A percentile compares a stretch with the other conserved stretches of the same genome.
phyloP scores from a whole-genome alignment of 2,113 vertebrate species.

The Cyprinodon variegatus region DNA sequence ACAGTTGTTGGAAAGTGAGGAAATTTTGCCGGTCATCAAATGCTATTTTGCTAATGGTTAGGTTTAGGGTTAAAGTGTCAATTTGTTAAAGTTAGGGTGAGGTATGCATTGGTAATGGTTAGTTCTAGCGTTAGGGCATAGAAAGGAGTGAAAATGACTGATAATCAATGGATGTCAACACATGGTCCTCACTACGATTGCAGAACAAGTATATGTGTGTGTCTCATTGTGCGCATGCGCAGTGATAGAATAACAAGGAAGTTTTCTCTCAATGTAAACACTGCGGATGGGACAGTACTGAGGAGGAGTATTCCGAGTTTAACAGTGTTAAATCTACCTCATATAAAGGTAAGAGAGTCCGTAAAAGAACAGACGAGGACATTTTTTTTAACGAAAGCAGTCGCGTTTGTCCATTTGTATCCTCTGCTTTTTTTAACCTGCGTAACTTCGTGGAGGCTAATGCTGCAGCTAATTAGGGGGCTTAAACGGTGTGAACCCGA shows the following conservation, averaged over 20 bases:
- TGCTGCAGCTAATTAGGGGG: conserved; percentile 43
- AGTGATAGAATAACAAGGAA: conserved; percentile 39
- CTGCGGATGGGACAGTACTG: neutral
- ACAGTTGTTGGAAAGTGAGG: too few relatives aligned
- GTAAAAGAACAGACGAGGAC: neutral
- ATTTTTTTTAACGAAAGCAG: accelerated
- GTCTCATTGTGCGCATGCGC: conserved; percentile 57
- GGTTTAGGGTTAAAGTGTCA: too few relatives aligned
- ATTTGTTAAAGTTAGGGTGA: too few relatives aligned
- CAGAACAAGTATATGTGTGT: too few relatives aligned
- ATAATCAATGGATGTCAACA: too few relatives aligned
- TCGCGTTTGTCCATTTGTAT: neutral
- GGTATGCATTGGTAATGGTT: too few relatives aligned
- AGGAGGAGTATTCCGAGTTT: neutral
- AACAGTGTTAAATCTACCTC: neutral
- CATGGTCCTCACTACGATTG: too few relatives aligned
- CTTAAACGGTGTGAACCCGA: neutral
- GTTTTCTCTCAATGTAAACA: conserved; percentile 30
- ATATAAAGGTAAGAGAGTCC: conserved; percentile 33
- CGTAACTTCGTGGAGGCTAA: conserved; percentile 26
- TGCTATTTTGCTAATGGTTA: too few relatives aligned
- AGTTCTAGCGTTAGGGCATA: too few relatives aligned
- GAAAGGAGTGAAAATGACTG: too few relatives aligned
- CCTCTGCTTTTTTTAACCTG: neutral
- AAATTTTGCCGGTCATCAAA: too few relatives aligned